phyloP scores from a whole-genome alignment of 2,113 vertebrate genomes.

The Tamias sibiricus region DNA sequence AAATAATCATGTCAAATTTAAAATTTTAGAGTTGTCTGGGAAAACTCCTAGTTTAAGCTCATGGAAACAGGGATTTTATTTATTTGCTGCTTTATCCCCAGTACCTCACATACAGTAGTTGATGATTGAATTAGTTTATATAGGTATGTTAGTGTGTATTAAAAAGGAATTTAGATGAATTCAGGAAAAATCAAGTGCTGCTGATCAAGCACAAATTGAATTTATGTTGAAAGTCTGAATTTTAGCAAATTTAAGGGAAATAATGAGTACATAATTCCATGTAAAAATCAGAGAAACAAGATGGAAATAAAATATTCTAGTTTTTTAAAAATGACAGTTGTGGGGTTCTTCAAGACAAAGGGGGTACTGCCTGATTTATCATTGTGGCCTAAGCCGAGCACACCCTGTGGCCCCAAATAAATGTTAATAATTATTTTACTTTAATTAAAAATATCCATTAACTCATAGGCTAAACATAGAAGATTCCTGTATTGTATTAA shows the following conservation, averaged over 20 bases:
- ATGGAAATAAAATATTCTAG: background rate
- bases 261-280: background rate
- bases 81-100: background rate
- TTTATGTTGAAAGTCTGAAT: slow-evolving; percentile 6
- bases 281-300: background rate
- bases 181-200: background rate
- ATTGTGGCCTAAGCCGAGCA: background rate
- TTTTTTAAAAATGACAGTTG: background rate
- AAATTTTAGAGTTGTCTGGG: background rate
- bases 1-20: slow-evolving; percentile 17
- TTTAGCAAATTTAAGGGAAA: background rate
- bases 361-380: background rate
- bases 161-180: background rate
- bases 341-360: background rate
- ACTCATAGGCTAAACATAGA: slow-evolving; percentile 40
- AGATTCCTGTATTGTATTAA: background rate
- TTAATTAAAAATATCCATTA: background rate
- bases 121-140: background rate
- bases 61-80: background rate
- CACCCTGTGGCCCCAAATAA: background rate
- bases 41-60: background rate
- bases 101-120: background rate
- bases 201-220: background rate
- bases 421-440: background rate
- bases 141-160: background rate